These are phyloP conservation scores for Girardia tigrina DNA, from an alignment of 2,888 invertebrate species.

Conservation along the genomic window DNA sequence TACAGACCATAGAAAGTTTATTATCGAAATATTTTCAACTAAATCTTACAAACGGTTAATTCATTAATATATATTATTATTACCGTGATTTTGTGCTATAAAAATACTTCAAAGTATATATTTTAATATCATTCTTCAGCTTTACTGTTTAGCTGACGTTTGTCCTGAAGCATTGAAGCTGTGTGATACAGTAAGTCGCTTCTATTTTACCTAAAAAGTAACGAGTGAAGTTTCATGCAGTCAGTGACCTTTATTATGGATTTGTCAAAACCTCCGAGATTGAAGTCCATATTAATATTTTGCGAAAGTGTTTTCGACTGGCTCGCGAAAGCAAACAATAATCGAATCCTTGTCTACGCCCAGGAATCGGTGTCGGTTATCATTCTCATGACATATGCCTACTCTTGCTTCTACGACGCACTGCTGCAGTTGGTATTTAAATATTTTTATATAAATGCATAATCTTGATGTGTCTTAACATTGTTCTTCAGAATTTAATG, in stretches of 20 bases:
- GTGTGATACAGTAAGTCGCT: neutral
- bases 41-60: too few species aligned
- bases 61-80: too few species aligned
- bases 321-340: neutral
- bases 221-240: neutral
- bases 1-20: too few species aligned
- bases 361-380: neutral
- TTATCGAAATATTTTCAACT: too few species aligned
- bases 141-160: neutral
- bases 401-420: neutral
- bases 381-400: neutral
- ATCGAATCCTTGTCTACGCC: neutral
- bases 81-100: too few species aligned
- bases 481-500: too few species aligned
- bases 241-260: neutral
- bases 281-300: neutral
- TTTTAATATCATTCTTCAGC: too few species aligned
- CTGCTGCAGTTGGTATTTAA: neutral
- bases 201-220: too few species aligned
- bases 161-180: neutral
- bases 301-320: slow-evolving; percentile 3
- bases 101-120: too few species aligned
- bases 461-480: too few species aligned
- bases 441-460: too few species aligned
- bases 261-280: neutral